Evolutionary conservation across 2,888 invertebrate genomes (phyloP).

Genomic region (Schizaphis graminum): DNA sequence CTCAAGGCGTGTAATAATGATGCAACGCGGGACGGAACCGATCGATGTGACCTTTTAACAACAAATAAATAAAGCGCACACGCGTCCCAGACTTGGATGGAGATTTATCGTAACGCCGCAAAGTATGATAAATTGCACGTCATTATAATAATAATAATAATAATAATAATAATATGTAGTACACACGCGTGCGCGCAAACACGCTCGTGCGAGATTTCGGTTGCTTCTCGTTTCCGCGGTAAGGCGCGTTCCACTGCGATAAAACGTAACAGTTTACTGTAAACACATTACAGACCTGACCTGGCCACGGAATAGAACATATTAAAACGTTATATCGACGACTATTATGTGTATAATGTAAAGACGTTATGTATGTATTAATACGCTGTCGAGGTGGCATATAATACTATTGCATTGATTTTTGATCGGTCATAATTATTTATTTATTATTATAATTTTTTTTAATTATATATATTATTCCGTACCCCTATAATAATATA

Average conservation of each 20-base stretch:
- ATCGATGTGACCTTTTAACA: constrained; percentile 51
- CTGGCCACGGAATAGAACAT: not conserved
- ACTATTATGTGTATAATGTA: not conserved
- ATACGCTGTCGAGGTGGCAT: not conserved
- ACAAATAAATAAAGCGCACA: constrained; percentile 36
- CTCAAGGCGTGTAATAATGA: not conserved
- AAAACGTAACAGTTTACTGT: not conserved
- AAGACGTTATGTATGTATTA: not conserved
- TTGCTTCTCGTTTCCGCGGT: not conserved
- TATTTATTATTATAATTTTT: not conserved
- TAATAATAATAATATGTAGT: not conserved
- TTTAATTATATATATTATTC: not conserved
- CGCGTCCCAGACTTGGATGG: not conserved
- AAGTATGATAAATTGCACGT: constrained; percentile 31
- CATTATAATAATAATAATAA: no score
- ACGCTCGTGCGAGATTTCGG: constrained; percentile 33
- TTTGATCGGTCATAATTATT: not conserved
- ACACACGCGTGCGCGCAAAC: not conserved
- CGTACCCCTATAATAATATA: not conserved
- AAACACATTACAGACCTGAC: not conserved
- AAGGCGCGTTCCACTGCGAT: not conserved
- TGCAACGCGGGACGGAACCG: not conserved
- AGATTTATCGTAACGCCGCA: constrained; percentile 25
- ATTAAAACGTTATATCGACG: not conserved
- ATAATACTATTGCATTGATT: not conserved